Conservation (phyloP, 2,113 vertebrate genomes). For the Ovis canadensis region DNA sequence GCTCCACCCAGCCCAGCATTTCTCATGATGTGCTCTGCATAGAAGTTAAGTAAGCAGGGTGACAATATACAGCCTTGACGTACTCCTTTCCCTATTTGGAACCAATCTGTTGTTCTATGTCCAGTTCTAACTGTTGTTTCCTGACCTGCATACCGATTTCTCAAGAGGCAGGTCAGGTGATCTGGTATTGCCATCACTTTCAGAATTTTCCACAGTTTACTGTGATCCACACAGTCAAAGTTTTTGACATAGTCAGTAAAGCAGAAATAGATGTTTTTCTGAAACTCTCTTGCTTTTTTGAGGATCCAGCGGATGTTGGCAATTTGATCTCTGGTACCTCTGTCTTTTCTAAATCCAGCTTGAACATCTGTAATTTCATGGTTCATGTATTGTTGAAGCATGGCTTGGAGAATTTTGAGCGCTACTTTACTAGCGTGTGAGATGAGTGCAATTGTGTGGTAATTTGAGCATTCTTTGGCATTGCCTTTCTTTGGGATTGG, state of each 20-base stretch:
- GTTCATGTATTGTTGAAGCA: not conserved
- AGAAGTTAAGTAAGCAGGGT: not conserved
- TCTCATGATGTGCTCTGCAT: not conserved
- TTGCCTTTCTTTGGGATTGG: not conserved
- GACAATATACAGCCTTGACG: not conserved
- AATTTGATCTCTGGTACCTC: not conserved
- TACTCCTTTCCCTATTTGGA: not conserved
- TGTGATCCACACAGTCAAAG: not conserved
- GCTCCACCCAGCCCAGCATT: not conserved
- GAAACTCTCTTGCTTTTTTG: not conserved
- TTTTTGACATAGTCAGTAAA: not conserved
- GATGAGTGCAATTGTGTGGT: not conserved
- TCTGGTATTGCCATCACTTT: too few species aligned
- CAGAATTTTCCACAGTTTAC: not conserved
- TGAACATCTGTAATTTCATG: not conserved
- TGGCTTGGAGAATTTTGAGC: not conserved
- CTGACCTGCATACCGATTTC: not conserved
- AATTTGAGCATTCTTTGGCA: not conserved
- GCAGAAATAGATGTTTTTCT: not conserved
- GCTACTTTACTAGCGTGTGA: not conserved
- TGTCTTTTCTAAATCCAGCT: not conserved
- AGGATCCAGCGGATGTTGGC: accelerated
- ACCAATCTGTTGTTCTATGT: not conserved
- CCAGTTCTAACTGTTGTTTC: not conserved
- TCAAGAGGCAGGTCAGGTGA: not conserved